phyloP scores from a whole-genome alignment of 2,113 vertebrate species.

The Siphamia tubifer region DNA sequence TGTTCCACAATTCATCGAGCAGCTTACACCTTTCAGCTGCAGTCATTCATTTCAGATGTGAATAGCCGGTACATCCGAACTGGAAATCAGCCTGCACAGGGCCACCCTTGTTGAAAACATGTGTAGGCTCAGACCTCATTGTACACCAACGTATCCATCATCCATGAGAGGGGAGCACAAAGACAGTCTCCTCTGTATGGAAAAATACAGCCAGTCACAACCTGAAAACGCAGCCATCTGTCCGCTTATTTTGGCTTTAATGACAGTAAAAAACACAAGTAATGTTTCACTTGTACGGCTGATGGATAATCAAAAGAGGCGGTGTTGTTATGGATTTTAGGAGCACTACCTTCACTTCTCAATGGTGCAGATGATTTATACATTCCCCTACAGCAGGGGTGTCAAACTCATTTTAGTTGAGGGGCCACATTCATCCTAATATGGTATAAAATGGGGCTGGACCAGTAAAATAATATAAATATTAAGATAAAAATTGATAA shows the following conservation, averaged over 20 bases:
- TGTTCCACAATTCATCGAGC: conserved; percentile 22
- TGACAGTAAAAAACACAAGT: conserved; percentile 16
- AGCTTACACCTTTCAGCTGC: conserved; percentile 42
- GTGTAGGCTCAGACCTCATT: conserved; percentile 67
- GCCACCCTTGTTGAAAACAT: conserved; percentile 68
- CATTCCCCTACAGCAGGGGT: too few relatives aligned
- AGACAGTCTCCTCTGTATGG: conserved; percentile 44
- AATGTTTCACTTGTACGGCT: conserved; percentile 21
- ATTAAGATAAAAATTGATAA: too few relatives aligned
- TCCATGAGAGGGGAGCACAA: conserved; percentile 49
- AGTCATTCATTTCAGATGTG: conserved; percentile 43
- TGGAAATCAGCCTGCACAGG: conserved; percentile 32
- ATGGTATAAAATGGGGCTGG: too few relatives aligned
- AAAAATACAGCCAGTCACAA: conserved; percentile 53
- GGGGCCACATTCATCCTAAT: too few relatives aligned
- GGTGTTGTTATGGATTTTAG: not conserved
- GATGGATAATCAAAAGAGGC: conserved; percentile 5
- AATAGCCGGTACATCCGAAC: conserved; percentile 16
- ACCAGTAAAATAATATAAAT: too few relatives aligned
- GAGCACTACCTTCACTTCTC: too few relatives aligned
- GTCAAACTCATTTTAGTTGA: too few relatives aligned
- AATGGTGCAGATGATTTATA: too few relatives aligned
- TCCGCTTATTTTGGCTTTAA: conserved; percentile 19
- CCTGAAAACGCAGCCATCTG: conserved; percentile 16
- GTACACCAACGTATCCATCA: conserved; percentile 59